phyloP scores from a whole-genome alignment of 2,888 invertebrate species.

The Timema podura region DNA sequence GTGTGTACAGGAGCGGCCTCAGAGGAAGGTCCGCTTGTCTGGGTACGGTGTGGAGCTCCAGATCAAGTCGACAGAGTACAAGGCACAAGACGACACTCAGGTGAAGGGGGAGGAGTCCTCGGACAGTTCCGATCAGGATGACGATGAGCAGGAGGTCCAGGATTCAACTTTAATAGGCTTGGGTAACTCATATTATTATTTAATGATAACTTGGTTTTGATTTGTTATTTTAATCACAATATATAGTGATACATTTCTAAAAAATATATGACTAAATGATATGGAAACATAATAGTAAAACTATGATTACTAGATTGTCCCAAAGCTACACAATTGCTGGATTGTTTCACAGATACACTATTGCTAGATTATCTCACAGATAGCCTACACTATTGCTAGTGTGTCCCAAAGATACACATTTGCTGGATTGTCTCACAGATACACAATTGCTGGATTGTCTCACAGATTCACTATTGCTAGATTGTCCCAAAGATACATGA shows the following conservation, averaged over 20 bases:
- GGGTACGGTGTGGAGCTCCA: conserved; percentile 98
- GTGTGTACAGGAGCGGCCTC: conserved; percentile 42
- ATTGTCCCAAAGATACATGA: too few relatives aligned
- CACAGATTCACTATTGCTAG: too few relatives aligned
- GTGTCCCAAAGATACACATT: too few relatives aligned
- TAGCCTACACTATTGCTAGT: too few relatives aligned
- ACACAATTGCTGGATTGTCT: neutral
- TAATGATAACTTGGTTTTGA: conserved; percentile 12
- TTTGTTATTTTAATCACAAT: neutral
- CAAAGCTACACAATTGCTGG: too few relatives aligned
- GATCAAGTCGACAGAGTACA: conserved; percentile 98
- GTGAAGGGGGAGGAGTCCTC: conserved; percentile 51
- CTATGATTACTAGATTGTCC: too few relatives aligned
- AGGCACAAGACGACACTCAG: conserved; percentile 89
- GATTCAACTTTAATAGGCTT: conserved; percentile 85
- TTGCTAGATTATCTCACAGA: too few relatives aligned
- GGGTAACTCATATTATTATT: conserved; percentile 54
- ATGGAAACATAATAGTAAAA: too few relatives aligned
- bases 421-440: too few relatives aligned
- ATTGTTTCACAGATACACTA: too few relatives aligned
- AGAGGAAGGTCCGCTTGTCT: conserved; percentile 69
- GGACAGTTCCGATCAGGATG: conserved; percentile 49
- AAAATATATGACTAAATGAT: neutral
- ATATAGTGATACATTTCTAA: conserved; percentile 18
- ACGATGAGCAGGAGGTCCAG: conserved; percentile 65